Percentiles rank a stretch among this genome's conserved stretches.
Conservation (phyloP, 2,113 vertebrate species). For the Acrocephalus arundinaceus region DNA sequence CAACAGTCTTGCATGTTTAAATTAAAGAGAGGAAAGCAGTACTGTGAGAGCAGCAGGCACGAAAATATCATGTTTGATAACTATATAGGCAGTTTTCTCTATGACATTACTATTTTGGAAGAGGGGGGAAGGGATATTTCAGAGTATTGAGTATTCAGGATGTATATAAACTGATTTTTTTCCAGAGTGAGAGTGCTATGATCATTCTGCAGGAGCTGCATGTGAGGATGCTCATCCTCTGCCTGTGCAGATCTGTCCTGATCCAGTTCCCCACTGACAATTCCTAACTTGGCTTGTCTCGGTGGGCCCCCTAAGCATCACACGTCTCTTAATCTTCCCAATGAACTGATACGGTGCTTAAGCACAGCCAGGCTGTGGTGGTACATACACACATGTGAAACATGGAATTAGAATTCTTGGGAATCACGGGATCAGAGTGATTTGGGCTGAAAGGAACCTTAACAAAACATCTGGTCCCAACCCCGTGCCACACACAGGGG, state of each 20-base stretch:
- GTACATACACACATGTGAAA: accelerated
- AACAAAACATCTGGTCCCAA: no score
- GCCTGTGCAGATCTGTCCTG: background rate
- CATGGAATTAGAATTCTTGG: accelerated
- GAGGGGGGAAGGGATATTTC: background rate
- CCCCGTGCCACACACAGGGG: accelerated
- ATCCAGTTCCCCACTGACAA: background rate
- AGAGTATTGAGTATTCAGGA: background rate
- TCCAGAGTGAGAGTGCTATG: background rate
- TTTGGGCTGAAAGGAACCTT: background rate
- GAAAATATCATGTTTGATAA: background rate
- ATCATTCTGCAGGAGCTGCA: background rate
- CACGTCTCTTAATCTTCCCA: accelerated
- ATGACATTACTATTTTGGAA: background rate
- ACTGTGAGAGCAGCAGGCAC: background rate
- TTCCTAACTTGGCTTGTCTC: background rate
- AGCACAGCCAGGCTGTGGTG: accelerated
- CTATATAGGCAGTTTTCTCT: background rate
- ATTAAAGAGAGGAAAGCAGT: background rate
- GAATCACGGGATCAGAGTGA: background rate
- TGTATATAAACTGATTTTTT: background rate
- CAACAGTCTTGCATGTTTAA: background rate
- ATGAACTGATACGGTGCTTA: accelerated
- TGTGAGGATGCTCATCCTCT: background rate
- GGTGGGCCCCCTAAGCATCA: accelerated